Base-by-base conservation (phyloP, 2,797 vertebrate genomes). In the Sparidentex hasta region DNA sequence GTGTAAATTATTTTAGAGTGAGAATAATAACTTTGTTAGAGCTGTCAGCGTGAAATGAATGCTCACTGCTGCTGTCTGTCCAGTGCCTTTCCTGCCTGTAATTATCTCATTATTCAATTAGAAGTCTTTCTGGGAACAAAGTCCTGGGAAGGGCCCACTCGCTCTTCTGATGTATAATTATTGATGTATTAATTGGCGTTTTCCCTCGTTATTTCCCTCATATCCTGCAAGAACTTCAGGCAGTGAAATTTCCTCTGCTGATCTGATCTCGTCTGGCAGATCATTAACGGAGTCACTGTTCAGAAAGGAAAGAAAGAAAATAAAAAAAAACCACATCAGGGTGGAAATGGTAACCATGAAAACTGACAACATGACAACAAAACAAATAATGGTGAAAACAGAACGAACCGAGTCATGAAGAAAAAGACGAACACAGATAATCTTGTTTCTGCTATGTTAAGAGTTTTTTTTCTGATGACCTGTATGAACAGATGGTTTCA, bases 81-180 rank as follows among this genome's bases (percentile, higher is more conserved):
- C 65, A 14, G 3, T 29, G 41, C 27, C 17, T 71, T 85, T 87
- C 64, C 80, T 71, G 76, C 0, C 64, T 54, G 0, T 79, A 75
- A 89, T 87, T 48, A 68, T 41, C 47, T 58, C 11, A 65, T 78
- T 56, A 83, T 82, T 80, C 44, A 84, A 78, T 88, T 86, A 90
- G 71, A 55, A 89, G 71, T 57, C 21, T 33, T 86, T 82, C 69
- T 75, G 48, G 69, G 90, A 76, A 82, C 33, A 54, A 43, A 51
- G 65, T 29, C 21, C 46, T 9, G 47, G 48, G 20, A 58, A 66
- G n/a, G 27, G 72, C 59, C 78, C 65, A 48, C 63, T 78, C 72
- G 13, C 58, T 79, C 52, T 1, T 38, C 17, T 72, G 17, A 78
- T 70, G 64, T 48, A 21, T 25, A 29, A 61, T 76, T 73, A 66